Base-by-base conservation (phyloP, 2,113 vertebrate genomes). In the Parus major region DNA sequence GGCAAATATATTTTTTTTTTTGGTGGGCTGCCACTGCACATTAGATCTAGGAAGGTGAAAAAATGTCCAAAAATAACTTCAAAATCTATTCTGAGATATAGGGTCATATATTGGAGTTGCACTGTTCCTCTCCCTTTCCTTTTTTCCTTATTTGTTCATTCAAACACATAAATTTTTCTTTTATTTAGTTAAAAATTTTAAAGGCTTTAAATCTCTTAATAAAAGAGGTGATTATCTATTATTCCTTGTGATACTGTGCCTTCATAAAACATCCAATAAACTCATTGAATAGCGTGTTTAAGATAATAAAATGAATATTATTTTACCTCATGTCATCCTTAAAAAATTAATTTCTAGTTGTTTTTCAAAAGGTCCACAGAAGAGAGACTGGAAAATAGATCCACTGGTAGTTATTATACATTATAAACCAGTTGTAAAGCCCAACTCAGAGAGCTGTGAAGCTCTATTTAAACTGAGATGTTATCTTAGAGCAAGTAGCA, bases 61-160 rank as follows among this genome's bases (percentile, higher is more conserved):
- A 88, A 61, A 39, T 12, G 39, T 49, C 17, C 5, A 66, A 80
- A 82, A 89, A 24, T 12, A 49, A 27, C 5, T 46, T 71, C 3
- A 76, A 82, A 72, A 81, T 64, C 3, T 68, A 7, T 83, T 93
- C 23, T 73, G 39, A 71, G 19, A 46, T 72, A 9, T 50, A 15
- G 2, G 79, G 15, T 4, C 5, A 3, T 31, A 9, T 25, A n/a
- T 5, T 55, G 8, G 10, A 3, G 3, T 10, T 47, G 7, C 19
- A n/a, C 15, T 53, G 5, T 10, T 64, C 9, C 9, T 70, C 59
- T 59, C 2, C 1, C 8, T 52, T 80, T 64, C 11, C 28, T 42
- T 72, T 7, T 52, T 80, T 64, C 9, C 28, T 42, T 72, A 13
- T 53, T 65, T 61, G 2, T 42, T 61, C 9, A 2, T 41, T 78